Conservation (phyloP, 2,888 invertebrate genomes). For the Callimorpha dominula region DNA sequence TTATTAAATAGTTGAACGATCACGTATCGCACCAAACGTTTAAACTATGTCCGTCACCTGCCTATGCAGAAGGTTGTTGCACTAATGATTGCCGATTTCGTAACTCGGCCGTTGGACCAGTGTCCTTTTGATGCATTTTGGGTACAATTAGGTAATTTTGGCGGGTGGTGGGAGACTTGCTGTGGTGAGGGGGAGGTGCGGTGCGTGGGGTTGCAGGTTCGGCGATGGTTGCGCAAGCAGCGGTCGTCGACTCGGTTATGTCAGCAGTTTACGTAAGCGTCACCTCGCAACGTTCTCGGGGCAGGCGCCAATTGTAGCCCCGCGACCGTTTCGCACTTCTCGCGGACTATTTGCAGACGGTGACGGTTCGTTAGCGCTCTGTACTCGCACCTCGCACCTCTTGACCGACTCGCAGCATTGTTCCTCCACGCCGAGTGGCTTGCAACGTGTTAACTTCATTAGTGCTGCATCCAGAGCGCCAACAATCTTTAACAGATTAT, state of each 20-base stretch:
- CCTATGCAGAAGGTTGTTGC: constrained; percentile 78
- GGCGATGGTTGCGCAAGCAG: constrained; percentile 81
- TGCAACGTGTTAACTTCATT: constrained; percentile 59
- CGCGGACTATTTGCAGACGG: constrained; percentile 78
- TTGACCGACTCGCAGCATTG: constrained; percentile 61
- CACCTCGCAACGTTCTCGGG: constrained; percentile 83
- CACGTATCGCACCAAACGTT: constrained; percentile 57
- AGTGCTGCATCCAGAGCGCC: constrained; percentile 34
- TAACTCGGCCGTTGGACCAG: constrained; percentile 76
- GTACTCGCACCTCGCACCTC: constrained; percentile 60
- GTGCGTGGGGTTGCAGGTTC: constrained; percentile 83
- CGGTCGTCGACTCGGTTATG: constrained; percentile 87
- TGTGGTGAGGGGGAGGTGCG: constrained; percentile 67
- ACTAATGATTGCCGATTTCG: constrained; percentile 77
- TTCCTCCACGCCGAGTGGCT: constrained; percentile 54
- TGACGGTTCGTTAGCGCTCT: constrained; percentile 73
- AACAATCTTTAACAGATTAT: constrained; percentile 22
- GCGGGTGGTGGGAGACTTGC: constrained; percentile 66
- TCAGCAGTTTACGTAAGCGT: constrained; percentile 85
- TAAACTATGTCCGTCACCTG: constrained; percentile 65
- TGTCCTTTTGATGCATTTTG: constrained; percentile 84
- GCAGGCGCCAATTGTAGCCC: constrained; percentile 77
- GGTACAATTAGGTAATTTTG: constrained; percentile 83
- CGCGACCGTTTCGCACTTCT: constrained; percentile 82
- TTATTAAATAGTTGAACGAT: constrained; percentile 69